Evolutionary conservation across 2,113 vertebrate genomes (phyloP).

Genomic region (Ivindomyrus marchei): DNA sequence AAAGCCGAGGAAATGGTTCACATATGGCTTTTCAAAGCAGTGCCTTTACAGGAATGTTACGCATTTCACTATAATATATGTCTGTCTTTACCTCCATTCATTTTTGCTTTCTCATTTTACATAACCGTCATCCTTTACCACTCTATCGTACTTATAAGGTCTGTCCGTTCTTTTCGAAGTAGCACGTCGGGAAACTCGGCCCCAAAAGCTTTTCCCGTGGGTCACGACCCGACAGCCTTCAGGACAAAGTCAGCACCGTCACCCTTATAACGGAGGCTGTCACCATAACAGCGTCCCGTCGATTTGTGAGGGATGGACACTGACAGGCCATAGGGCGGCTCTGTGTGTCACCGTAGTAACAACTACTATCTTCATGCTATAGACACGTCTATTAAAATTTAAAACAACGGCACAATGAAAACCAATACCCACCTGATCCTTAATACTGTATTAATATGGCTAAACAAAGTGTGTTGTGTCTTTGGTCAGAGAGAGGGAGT

Average conservation of each 20-base stretch:
- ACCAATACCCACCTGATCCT: not conserved
- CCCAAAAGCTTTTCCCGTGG: not conserved
- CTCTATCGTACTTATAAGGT: not conserved
- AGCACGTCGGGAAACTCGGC: not conserved
- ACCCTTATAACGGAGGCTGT: not conserved
- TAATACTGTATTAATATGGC: not conserved
- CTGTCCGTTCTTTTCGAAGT: not conserved
- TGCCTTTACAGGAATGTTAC: slow-evolving; percentile 49
- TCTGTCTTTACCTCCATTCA: not conserved
- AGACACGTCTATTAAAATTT: not conserved
- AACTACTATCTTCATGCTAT: not conserved
- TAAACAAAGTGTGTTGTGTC: not conserved
- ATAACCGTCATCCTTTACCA: not conserved
- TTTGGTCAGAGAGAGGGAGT: not conserved
- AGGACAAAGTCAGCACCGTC: not conserved
- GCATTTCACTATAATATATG: slow-evolving; percentile 38
- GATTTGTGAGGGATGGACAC: not conserved
- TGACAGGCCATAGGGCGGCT: not conserved
- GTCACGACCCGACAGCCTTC: not conserved
- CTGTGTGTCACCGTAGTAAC: not conserved
- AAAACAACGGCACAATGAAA: not conserved
- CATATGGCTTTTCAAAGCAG: slow-evolving; percentile 61
- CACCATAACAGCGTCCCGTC: not conserved
- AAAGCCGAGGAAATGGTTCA: slow-evolving; percentile 52
- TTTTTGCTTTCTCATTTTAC: not conserved